A percentile compares a stretch with the other conserved stretches of the same genome.
phyloP scores from a whole-genome alignment of 2,113 vertebrate genomes.

The Caloenas nicobarica region DNA sequence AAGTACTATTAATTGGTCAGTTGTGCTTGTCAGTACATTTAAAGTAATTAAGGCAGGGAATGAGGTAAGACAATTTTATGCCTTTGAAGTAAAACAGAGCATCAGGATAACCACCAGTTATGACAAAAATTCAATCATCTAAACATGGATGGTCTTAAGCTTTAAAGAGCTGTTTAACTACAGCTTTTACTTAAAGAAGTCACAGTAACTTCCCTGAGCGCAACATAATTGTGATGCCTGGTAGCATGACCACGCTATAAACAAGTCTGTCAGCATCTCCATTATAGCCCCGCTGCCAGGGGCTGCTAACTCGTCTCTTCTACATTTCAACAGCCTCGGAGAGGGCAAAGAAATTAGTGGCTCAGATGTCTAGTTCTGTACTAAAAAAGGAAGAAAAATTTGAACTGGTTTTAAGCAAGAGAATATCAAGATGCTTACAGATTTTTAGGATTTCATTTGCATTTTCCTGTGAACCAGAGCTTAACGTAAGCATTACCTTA shows the following conservation, averaged over 20 bases:
- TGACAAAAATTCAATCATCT: background rate
- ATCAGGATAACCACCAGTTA: background rate
- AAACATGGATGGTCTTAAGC: background rate
- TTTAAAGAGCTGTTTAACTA: background rate
- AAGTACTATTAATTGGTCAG: slow-evolving; percentile 74
- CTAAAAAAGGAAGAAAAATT: background rate
- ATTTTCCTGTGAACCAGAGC: background rate
- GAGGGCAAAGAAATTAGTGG: slow-evolving; percentile 42
- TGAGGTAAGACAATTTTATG: slow-evolving; percentile 37
- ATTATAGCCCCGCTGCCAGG: background rate
- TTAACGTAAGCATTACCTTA: background rate
- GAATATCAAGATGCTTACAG: background rate
- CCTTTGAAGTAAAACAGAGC: slow-evolving; percentile 28
- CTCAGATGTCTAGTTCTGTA: slow-evolving; percentile 2
- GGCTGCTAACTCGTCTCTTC: slow-evolving; percentile 30
- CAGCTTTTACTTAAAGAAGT: background rate
- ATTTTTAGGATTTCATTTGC: background rate
- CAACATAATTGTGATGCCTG: background rate
- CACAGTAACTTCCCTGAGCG: background rate
- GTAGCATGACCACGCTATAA: background rate
- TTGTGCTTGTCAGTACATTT: slow-evolving; percentile 72
- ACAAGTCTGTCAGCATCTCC: background rate
- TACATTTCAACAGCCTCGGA: background rate
- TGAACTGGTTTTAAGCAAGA: background rate
- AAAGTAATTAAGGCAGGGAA: slow-evolving; percentile 67